Evolutionary conservation across 2,113 vertebrate genomes (phyloP), one percentile per base, ranked within the genome.

Genomic region (Gnathonemus echidnorhynchus): DNA sequence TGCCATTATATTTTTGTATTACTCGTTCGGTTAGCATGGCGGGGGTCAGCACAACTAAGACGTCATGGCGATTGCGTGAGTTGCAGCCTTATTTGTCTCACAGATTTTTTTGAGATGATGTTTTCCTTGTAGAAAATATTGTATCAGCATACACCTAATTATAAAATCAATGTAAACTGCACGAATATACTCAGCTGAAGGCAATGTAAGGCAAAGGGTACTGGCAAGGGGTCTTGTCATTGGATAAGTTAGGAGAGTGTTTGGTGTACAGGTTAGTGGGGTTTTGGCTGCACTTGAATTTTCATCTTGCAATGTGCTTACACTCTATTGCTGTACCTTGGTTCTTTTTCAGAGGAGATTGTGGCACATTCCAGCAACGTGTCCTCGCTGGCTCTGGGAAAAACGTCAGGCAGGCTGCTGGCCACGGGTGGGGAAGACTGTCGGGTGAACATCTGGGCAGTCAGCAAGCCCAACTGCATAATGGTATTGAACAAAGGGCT

Each of bases 401-500:
- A 98, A 86, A 97, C 94, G 11, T 98, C 98, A 0, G 97, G 98
- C 31, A 96, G 98, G 74, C 96, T 99, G 89, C 94, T 99, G 93
- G 98, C 97, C 7, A 99, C 98, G 0, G 98, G 98, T 0, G 98
- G 98, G 87, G 97, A 98, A 17, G 98, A 99, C 94, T 99, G 97
- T 93, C 95, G 95, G 0, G 98, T 99, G 89, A 99, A 99, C 93
- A 95, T 99, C 90, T 99, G 98, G 98, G 97, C 97, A 1, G 95
- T 99, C 89, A 99, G 96, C 96, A 99, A 99, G 93, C 96, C 98
- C 90, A 99, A 98, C 96, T 99, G 98, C 94, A 97, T 99, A 93
- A 99, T 99, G 98, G 98, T 99, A 95, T 7, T 39, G 35, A 62
- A 1, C 13, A n/a, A 56, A 8, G 15, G 6, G 17, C 35, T 62